Evolutionary conservation across 2,113 vertebrate genomes (phyloP).

Genomic region (Anolis sagrei): DNA sequence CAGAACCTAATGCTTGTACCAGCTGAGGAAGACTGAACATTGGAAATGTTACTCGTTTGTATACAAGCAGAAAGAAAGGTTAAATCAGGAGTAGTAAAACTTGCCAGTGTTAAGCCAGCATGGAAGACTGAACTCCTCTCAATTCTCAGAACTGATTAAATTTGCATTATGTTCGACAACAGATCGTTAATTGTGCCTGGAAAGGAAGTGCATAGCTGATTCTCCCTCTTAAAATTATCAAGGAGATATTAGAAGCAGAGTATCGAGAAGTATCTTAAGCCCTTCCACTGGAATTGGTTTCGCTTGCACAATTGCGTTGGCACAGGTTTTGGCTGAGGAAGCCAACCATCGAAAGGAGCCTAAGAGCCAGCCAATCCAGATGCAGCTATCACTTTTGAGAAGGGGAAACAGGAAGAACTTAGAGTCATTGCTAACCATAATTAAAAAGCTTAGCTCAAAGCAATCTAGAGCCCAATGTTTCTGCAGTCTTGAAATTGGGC

Average conservation of each 20-base stretch:
- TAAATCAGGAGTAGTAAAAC: background rate
- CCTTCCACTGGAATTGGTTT: background rate
- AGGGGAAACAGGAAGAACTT: background rate
- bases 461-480: background rate
- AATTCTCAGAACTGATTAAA: constrained; percentile 26
- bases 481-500: background rate
- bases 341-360: background rate
- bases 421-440: background rate
- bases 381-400: background rate
- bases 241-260: background rate
- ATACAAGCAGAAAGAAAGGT: background rate
- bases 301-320: too few species aligned
- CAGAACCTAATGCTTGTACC: too few species aligned
- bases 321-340: background rate
- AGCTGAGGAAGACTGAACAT: background rate
- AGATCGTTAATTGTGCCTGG: background rate
- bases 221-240: background rate
- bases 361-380: background rate
- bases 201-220: background rate
- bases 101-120: background rate
- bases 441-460: constrained; percentile 13
- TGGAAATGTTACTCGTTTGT: too few species aligned
- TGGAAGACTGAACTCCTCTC: background rate
- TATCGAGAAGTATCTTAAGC: background rate
- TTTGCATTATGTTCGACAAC: background rate